phyloP scores from a whole-genome alignment of 2,113 vertebrate species.

The Malurus cyaneus region DNA sequence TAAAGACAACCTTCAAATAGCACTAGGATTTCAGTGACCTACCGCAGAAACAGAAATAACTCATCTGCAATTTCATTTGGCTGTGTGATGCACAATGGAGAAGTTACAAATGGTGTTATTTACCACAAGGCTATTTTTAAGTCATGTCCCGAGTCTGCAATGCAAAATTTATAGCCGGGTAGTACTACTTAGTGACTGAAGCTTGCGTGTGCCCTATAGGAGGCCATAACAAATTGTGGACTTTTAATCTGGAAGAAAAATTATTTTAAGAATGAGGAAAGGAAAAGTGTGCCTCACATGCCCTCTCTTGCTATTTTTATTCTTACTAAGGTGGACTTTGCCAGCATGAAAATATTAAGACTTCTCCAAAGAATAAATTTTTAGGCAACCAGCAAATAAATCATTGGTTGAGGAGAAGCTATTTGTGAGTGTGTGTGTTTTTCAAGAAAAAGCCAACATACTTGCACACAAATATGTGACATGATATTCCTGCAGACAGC shows the following conservation, averaged over 20 bases:
- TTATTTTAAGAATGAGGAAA: background rate
- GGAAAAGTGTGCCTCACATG: background rate
- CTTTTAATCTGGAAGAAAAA: background rate
- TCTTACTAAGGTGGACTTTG: background rate
- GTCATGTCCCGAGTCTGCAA: background rate
- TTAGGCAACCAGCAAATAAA: background rate
- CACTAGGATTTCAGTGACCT: conserved; percentile 14
- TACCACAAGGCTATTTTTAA: conserved; percentile 15
- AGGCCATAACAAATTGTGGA: background rate
- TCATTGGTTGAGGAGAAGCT: background rate
- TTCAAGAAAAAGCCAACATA: background rate
- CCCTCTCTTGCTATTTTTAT: background rate
- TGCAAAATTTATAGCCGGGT: background rate
- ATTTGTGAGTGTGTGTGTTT: background rate
- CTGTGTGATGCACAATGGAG: background rate
- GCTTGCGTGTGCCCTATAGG: background rate
- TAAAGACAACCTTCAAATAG: background rate
- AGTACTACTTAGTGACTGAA: background rate
- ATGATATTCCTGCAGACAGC: background rate
- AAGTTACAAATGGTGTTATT: background rate
- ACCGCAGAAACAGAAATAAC: background rate
- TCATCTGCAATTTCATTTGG: background rate
- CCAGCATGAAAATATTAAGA: background rate
- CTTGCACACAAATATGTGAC: background rate
- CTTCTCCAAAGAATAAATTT: background rate